Evolutionary conservation across 2,888 invertebrate species (phyloP).

Genomic region (Xestoiulus laeticollis): DNA sequence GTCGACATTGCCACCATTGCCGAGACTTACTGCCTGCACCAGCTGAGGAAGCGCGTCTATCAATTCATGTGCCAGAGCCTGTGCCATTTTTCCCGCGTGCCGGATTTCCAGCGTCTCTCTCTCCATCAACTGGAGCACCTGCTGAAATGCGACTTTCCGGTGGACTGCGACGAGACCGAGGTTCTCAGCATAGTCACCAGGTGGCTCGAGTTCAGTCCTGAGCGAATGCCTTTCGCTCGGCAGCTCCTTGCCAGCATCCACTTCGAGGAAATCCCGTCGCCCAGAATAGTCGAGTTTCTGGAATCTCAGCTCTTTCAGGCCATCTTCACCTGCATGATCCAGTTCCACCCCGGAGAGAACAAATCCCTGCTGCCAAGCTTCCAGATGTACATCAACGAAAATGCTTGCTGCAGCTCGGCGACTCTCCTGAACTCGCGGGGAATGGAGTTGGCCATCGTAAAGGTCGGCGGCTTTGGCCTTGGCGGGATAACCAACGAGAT

Average conservation of each 20-base stretch:
- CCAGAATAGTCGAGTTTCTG: constrained; percentile 57
- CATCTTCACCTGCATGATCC: constrained; percentile 54
- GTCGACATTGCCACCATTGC: constrained; percentile 76
- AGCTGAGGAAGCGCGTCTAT: constrained; percentile 71
- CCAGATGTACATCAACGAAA: constrained; percentile 52
- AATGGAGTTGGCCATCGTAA: constrained; percentile 74
- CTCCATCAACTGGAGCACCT: constrained; percentile 72
- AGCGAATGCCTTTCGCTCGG: constrained; percentile 65
- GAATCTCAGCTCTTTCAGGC: constrained; percentile 56
- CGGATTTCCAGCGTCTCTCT: constrained; percentile 72
- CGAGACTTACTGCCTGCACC: constrained; percentile 73
- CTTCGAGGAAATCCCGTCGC: constrained; percentile 66
- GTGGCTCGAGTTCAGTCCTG: constrained; percentile 68
- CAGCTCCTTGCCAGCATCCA: constrained; percentile 67
- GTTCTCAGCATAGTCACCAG: constrained; percentile 70
- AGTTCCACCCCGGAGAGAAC: constrained; percentile 55
- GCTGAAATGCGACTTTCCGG: constrained; percentile 74
- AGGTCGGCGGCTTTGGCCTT: constrained; percentile 75
- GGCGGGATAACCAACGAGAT: constrained; percentile 76
- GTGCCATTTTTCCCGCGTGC: constrained; percentile 70
- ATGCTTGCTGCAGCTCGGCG: constrained; percentile 56
- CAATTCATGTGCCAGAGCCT: constrained; percentile 74
- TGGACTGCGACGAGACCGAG: constrained; percentile 74
- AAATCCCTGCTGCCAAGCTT: constrained; percentile 55
- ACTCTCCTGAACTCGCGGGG: constrained; percentile 72